Evolutionary conservation across 2,888 invertebrate genomes (phyloP).

Genomic region (Dryobota labecula): DNA sequence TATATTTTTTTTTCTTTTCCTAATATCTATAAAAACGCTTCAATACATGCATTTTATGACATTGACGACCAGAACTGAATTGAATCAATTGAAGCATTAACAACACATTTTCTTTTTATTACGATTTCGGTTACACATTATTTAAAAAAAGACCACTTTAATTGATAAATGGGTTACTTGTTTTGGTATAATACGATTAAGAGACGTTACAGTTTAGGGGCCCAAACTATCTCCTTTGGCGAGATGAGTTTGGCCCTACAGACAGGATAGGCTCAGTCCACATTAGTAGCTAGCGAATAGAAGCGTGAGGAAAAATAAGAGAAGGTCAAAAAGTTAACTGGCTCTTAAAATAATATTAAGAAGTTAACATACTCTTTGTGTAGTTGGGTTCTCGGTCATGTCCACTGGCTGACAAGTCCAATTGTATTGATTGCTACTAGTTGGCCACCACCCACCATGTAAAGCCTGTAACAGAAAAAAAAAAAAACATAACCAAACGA

Average conservation of each 20-base stretch:
- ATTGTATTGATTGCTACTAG: conserved; percentile 23
- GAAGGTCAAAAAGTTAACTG: not conserved
- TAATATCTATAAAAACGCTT: too few relatives aligned
- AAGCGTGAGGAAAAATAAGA: not conserved
- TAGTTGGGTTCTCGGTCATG: conserved; percentile 23
- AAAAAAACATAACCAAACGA: not conserved
- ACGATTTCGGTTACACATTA: too few relatives aligned
- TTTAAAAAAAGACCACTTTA: too few relatives aligned
- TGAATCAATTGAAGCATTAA: too few relatives aligned
- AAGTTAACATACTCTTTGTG: conserved; percentile 36
- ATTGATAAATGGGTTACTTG: too few relatives aligned
- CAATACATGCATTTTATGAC: too few relatives aligned
- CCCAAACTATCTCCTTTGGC: too few relatives aligned
- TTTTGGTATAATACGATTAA: too few relatives aligned
- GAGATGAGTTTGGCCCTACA: not conserved
- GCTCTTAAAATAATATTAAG: not conserved
- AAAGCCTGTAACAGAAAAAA: conserved; percentile 48
- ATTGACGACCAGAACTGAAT: too few relatives aligned
- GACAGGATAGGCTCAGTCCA: not conserved
- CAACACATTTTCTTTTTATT: too few relatives aligned
- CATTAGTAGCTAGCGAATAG: not conserved
- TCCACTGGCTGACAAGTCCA: conserved; percentile 55
- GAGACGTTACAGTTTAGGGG: too few relatives aligned
- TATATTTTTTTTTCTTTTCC: too few relatives aligned
- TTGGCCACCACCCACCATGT: conserved; percentile 44